phyloP scores from a whole-genome alignment of 2,113 vertebrate genomes.

The Dicrurus megarhynchus region DNA sequence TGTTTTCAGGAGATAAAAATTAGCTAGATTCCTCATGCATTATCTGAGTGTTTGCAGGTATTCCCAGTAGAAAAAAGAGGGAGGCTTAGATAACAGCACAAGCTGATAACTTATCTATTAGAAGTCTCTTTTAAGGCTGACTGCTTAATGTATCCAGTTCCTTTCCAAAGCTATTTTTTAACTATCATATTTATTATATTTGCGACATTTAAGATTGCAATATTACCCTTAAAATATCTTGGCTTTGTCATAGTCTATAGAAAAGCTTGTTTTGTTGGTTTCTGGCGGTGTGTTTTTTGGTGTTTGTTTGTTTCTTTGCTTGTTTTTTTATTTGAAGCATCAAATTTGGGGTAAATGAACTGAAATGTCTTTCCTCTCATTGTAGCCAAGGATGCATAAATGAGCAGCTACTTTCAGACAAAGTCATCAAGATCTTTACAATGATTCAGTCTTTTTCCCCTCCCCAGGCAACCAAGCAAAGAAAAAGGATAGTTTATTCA shows the following conservation, averaged over 20 bases:
- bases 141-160: not conserved
- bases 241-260: not conserved
- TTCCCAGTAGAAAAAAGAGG: not conserved
- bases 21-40: not conserved
- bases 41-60: not conserved
- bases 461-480: not conserved
- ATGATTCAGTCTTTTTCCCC: not conserved
- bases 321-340: not conserved
- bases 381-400: not conserved
- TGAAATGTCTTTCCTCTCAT: not conserved
- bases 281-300: not conserved
- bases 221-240: not conserved
- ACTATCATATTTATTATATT: not conserved
- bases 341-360: not conserved
- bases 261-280: not conserved
- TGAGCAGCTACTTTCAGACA: not conserved
- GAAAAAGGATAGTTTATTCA: not conserved
- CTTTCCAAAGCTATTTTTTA: not conserved
- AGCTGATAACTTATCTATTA: not conserved
- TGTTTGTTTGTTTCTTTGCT: not conserved
- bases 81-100: not conserved
- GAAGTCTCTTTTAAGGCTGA: not conserved
- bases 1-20: slow-evolving; percentile 18
- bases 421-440: not conserved
- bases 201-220: not conserved